phyloP scores from a whole-genome alignment of 2,888 invertebrate species.

The Lasioglossum vierecki region DNA sequence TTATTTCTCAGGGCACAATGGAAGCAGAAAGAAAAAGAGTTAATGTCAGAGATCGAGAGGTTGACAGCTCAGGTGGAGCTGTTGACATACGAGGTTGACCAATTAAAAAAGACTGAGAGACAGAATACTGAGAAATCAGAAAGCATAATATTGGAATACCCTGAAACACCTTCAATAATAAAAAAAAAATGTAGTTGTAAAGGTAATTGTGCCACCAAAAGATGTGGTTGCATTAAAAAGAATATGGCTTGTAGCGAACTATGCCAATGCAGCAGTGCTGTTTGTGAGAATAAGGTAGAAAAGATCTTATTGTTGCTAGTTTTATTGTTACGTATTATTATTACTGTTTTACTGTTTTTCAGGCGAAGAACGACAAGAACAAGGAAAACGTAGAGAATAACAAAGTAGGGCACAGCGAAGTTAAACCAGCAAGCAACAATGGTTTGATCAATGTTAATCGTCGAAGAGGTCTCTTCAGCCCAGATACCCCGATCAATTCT shows the following conservation, averaged over 20 bases:
- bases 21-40: constrained; percentile 1
- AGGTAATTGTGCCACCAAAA: constrained; percentile 63
- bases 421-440: constrained; percentile 31
- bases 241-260: constrained; percentile 52
- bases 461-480: constrained; percentile 35
- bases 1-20: constrained; percentile 12
- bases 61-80: constrained; percentile 62
- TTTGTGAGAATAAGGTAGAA: constrained; percentile 73
- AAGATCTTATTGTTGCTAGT: neutral
- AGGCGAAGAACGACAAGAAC: neutral
- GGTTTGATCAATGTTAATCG: neutral
- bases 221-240: constrained; percentile 74
- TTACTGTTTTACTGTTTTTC: neutral
- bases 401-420: neutral
- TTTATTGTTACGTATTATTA: neutral
- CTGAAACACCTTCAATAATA: no score
- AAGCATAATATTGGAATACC: no score
- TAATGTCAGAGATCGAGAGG: constrained; percentile 44
- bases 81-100: constrained; percentile 54
- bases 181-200: constrained; percentile 63
- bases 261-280: constrained; percentile 66
- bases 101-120: no score
- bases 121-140: no score
- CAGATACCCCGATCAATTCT: neutral
- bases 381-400: constrained; percentile 31